phyloP scores from a whole-genome alignment of 1,140 invertebrate genomes.

The Campoletis sonorensis region DNA sequence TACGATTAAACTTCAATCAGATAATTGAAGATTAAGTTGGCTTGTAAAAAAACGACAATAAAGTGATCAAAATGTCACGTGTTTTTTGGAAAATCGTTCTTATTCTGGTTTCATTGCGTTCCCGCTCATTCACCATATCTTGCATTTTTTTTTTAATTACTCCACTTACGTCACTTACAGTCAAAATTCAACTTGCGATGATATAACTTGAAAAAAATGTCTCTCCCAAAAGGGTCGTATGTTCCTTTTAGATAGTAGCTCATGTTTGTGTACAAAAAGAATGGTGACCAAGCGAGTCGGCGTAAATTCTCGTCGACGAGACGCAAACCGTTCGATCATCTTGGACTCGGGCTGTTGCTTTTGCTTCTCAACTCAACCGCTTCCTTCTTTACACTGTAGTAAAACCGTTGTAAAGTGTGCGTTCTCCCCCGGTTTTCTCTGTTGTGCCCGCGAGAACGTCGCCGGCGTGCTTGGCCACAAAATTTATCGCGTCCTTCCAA shows the following conservation, averaged over 20 bases:
- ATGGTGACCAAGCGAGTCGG: slow-evolving; percentile 52
- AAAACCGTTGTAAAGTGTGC: slow-evolving; percentile 20
- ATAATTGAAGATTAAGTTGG: too few relatives aligned
- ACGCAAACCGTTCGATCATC: slow-evolving; percentile 49
- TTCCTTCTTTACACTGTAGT: background rate
- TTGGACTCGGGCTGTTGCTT: slow-evolving; percentile 35
- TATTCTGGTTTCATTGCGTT: too few relatives aligned
- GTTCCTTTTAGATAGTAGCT: slow-evolving; percentile 38
- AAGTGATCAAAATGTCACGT: too few relatives aligned
- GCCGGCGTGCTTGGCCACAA: slow-evolving; percentile 28
- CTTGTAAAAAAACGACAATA: too few relatives aligned
- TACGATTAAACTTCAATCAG: too few relatives aligned
- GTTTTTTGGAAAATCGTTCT: too few relatives aligned
- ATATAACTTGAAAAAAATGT: background rate
- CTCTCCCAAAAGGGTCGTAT: background rate
- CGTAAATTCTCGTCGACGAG: slow-evolving; percentile 42
- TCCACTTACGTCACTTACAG: too few relatives aligned
- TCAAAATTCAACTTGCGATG: background rate
- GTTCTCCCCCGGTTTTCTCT: slow-evolving; percentile 13
- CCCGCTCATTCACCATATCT: too few relatives aligned
- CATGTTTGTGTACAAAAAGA: slow-evolving; percentile 18
- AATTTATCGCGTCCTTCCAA: slow-evolving; percentile 42
- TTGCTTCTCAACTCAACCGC: slow-evolving; percentile 24
- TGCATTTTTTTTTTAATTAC: too few relatives aligned
- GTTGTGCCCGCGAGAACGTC: background rate